Conservation (phyloP, 2,797 vertebrate genomes). For the Tangara arthus region DNA sequence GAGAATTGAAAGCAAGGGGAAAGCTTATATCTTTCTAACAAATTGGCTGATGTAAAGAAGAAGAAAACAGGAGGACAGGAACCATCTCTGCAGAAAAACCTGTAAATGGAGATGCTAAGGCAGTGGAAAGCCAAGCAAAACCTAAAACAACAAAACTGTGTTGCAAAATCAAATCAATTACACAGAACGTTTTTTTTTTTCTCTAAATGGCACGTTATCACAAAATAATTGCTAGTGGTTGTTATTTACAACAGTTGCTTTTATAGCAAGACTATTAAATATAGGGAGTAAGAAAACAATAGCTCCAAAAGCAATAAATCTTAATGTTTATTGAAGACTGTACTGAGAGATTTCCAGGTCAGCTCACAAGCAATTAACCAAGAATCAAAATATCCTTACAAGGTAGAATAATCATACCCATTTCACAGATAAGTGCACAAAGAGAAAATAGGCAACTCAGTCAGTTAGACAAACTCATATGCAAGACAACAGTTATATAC, state of each 20-base stretch:
- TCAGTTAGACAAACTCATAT: background rate
- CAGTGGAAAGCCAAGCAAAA: background rate
- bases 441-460: background rate
- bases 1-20: background rate
- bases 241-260: background rate
- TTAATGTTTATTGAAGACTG: background rate
- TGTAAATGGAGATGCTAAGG: background rate
- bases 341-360: background rate
- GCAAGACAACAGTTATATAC: background rate
- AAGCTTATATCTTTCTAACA: background rate
- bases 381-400: background rate
- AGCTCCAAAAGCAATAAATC: background rate
- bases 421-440: background rate
- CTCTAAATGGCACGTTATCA: background rate
- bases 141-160: background rate
- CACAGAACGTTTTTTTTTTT: background rate
- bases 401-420: background rate
- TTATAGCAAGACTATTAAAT: background rate
- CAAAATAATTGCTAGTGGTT: background rate
- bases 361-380: background rate
- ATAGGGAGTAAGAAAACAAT: background rate
- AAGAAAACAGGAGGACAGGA: background rate
- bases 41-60: background rate
- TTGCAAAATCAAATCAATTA: slow-evolving; percentile 6
- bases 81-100: background rate